A percentile compares a stretch with the other conserved stretches of the same genome.
Evolutionary conservation across 2,888 invertebrate species (phyloP).

Genomic region (Drosophila mayaguana): DNA sequence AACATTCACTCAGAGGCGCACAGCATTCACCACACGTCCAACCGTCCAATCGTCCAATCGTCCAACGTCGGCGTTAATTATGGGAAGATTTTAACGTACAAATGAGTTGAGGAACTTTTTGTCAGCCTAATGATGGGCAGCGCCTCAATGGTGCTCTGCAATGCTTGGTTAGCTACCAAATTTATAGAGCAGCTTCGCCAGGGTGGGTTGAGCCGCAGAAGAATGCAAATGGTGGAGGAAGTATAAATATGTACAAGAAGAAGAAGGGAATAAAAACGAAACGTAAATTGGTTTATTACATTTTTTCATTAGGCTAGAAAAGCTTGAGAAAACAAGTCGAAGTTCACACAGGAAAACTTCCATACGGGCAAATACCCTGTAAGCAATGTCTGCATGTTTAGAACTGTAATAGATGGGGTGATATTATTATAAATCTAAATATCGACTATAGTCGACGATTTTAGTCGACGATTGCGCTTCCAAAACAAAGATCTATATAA

Average conservation of each 20-base stretch:
- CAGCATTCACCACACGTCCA: slow-evolving; percentile 27
- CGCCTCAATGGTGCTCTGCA: slow-evolving; percentile 51
- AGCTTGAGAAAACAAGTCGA: slow-evolving; percentile 40
- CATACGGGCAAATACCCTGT: background rate
- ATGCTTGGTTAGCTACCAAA: slow-evolving; percentile 74
- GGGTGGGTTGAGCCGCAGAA: slow-evolving; percentile 2
- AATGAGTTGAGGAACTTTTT: slow-evolving; percentile 75
- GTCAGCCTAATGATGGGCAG: slow-evolving; percentile 76
- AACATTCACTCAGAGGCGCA: slow-evolving; percentile 31
- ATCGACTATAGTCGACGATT: too few relatives aligned
- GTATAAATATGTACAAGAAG: slow-evolving; percentile 29
- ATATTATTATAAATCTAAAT: background rate
- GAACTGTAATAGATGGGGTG: background rate
- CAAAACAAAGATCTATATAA: too few relatives aligned
- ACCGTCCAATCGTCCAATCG: slow-evolving; percentile 14
- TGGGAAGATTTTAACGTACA: slow-evolving; percentile 76
- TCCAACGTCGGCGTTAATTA: slow-evolving; percentile 67
- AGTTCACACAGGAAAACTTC: slow-evolving; percentile 3
- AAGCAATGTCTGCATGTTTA: background rate
- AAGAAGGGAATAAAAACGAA: slow-evolving; percentile 21
- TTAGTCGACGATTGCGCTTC: too few relatives aligned
- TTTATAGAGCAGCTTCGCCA: slow-evolving; percentile 44
- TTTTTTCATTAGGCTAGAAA: slow-evolving; percentile 64
- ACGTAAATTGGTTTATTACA: slow-evolving; percentile 75
- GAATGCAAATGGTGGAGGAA: slow-evolving; percentile 55